A percentile compares a stretch with the other conserved stretches of the same genome.
phyloP scores from a whole-genome alignment of 2,888 invertebrate genomes.

The Tenthredo mesomela region DNA sequence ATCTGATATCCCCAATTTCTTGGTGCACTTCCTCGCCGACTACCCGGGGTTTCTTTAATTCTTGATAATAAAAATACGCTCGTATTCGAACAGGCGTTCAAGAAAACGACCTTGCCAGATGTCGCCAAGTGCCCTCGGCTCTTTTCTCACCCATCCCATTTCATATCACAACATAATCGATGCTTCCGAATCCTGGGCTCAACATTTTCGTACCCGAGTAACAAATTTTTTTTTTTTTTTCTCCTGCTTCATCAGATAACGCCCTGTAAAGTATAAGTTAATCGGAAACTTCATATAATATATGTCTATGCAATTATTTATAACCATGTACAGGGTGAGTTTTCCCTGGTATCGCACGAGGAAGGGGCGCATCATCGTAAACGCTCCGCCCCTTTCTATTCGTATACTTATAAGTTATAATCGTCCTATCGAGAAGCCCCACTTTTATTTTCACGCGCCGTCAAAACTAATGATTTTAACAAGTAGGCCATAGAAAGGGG shows the following conservation, averaged over 20 bases:
- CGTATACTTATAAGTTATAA: no score
- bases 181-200: not conserved
- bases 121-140: constrained; percentile 10
- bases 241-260: not conserved
- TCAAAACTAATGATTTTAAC: no score
- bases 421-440: no score
- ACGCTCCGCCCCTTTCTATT: no score
- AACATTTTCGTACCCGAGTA: not conserved
- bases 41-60: constrained; percentile 9
- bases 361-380: no score
- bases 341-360: no score
- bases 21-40: not conserved
- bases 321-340: not conserved
- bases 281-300: no score
- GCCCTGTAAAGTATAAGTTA: no score
- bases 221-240: not conserved
- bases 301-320: no score
- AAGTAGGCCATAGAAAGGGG: no score
- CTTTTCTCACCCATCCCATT: constrained; percentile 1
- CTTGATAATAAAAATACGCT: constrained; percentile 27
- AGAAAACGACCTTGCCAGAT: constrained; percentile 42
- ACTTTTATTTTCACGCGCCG: no score
- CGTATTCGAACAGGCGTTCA: not conserved
- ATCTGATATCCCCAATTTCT: not conserved
- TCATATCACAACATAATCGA: not conserved